Conservation (phyloP, 37 sponge, comb jelly and placozoan species). For the Bolinopsis microptera region DNA sequence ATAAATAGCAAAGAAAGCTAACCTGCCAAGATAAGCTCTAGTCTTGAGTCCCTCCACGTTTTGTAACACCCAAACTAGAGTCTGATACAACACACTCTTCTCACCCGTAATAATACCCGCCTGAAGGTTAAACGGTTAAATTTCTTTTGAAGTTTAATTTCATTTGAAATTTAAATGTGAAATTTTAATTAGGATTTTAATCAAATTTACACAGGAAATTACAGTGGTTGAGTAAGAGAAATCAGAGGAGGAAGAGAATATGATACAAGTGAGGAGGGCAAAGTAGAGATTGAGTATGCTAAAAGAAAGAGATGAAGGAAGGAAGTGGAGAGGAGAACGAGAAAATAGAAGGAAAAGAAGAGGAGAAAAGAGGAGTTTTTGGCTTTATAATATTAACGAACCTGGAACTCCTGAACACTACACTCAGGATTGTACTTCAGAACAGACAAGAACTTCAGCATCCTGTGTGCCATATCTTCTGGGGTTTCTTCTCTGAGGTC, state of each 20-base stretch:
- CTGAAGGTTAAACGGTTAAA: background rate
- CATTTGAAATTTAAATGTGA: too few relatives aligned
- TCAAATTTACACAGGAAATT: too few relatives aligned
- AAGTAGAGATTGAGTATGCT: too few relatives aligned
- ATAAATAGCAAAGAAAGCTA: background rate
- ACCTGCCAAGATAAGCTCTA: slow-evolving; percentile 51
- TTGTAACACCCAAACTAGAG: slow-evolving; percentile 36
- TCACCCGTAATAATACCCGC: slow-evolving; percentile 56
- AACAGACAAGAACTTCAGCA: slow-evolving; percentile 81
- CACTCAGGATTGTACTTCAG: slow-evolving; percentile 86
- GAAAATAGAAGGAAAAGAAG: background rate
- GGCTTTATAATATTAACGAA: too few relatives aligned
- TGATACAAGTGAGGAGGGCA: too few relatives aligned
- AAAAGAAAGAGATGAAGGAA: too few relatives aligned
- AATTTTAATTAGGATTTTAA: too few relatives aligned
- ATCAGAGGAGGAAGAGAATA: too few relatives aligned
- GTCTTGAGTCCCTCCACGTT: slow-evolving; percentile 39
- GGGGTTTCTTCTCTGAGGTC: slow-evolving; percentile 94
- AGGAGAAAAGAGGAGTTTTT: too few relatives aligned
- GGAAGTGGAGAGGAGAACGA: too few relatives aligned
- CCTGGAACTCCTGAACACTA: slow-evolving; percentile 59
- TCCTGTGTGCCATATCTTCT: slow-evolving; percentile 88
- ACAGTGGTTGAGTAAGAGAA: too few relatives aligned
- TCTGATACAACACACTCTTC: slow-evolving; percentile 46
- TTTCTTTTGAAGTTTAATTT: too few relatives aligned